phyloP scores from a whole-genome alignment of 2,888 invertebrate genomes.

The Poecilobothrus nobilitatus region DNA sequence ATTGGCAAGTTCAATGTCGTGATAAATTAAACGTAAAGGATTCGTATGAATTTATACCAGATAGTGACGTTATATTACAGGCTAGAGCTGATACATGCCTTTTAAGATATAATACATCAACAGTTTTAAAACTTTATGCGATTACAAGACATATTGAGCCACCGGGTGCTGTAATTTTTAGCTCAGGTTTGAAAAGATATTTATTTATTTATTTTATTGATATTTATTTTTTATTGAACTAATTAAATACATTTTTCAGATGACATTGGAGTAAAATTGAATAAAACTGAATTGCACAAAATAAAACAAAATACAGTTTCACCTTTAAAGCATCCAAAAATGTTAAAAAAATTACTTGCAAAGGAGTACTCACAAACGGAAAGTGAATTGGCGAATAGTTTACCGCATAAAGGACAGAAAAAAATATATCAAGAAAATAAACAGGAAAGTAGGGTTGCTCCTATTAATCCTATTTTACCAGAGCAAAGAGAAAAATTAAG shows the following conservation, averaged over 20 bases:
- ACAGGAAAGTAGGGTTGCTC: background rate
- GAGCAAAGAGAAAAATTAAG: slow-evolving; percentile 11
- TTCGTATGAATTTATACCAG: slow-evolving; percentile 48
- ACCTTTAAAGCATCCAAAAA: slow-evolving; percentile 42
- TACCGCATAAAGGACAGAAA: slow-evolving; percentile 27
- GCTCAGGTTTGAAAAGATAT: slow-evolving; percentile 48
- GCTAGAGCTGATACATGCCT: slow-evolving; percentile 56
- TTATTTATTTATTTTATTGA: slow-evolving; percentile 11
- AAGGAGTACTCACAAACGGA: slow-evolving; percentile 9
- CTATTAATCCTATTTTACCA: slow-evolving; percentile 13
- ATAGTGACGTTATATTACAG: slow-evolving; percentile 42
- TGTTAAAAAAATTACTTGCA: slow-evolving; percentile 36
- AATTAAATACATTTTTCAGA: slow-evolving; percentile 25
- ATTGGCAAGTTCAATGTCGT: slow-evolving; percentile 60
- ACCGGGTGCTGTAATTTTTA: slow-evolving; percentile 65
- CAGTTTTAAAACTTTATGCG: slow-evolving; percentile 58
- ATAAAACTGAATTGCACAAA: slow-evolving; percentile 42
- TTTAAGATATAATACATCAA: slow-evolving; percentile 59
- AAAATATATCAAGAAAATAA: background rate
- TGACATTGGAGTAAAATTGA: slow-evolving; percentile 39
- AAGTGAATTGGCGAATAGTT: slow-evolving; percentile 17
- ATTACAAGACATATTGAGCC: slow-evolving; percentile 53
- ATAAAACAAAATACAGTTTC: slow-evolving; percentile 30
- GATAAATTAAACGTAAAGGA: slow-evolving; percentile 45
- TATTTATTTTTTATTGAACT: background rate